Evolutionary conservation across 2,888 invertebrate species (phyloP).

Genomic region (Ametastegia equiseti): DNA sequence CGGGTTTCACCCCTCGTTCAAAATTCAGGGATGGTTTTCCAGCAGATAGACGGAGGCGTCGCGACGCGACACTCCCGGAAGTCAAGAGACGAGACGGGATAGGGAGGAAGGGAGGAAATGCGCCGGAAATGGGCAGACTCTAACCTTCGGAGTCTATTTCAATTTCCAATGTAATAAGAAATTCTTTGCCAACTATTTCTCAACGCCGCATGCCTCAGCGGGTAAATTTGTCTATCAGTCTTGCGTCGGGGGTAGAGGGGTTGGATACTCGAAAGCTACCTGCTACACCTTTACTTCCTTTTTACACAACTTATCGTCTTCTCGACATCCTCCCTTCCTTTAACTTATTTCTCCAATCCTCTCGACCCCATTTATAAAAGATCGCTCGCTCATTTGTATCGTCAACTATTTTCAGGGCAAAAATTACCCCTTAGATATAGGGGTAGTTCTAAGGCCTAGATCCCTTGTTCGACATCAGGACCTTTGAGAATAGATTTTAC

Average conservation of each 20-base stretch:
- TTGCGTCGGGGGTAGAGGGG: conserved; percentile 45
- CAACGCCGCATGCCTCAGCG: conserved; percentile 53
- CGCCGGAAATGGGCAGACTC: neutral
- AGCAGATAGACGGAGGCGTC: neutral
- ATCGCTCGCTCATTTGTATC: conserved; percentile 57
- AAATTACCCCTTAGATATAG: neutral
- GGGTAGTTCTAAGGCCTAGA: neutral
- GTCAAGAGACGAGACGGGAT: neutral
- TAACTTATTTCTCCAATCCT: conserved; percentile 57
- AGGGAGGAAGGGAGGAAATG: no score
- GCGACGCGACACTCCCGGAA: neutral
- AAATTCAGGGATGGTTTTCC: neutral
- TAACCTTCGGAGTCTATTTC: conserved; percentile 54
- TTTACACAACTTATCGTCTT: conserved; percentile 64
- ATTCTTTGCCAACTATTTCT: conserved; percentile 65
- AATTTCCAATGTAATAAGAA: conserved; percentile 71
- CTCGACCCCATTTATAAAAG: neutral
- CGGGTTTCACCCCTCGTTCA: neutral
- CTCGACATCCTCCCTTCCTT: no score
- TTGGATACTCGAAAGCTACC: neutral
- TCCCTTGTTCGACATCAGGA: neutral
- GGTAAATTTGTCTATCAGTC: conserved; percentile 60
- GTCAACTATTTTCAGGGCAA: conserved; percentile 33
- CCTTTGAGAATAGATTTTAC: neutral
- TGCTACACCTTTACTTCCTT: conserved; percentile 50